Percentiles rank a stretch among this genome's conserved stretches.
Evolutionary conservation across 2,888 invertebrate species (phyloP).

Genomic region (Eilema sororculum): DNA sequence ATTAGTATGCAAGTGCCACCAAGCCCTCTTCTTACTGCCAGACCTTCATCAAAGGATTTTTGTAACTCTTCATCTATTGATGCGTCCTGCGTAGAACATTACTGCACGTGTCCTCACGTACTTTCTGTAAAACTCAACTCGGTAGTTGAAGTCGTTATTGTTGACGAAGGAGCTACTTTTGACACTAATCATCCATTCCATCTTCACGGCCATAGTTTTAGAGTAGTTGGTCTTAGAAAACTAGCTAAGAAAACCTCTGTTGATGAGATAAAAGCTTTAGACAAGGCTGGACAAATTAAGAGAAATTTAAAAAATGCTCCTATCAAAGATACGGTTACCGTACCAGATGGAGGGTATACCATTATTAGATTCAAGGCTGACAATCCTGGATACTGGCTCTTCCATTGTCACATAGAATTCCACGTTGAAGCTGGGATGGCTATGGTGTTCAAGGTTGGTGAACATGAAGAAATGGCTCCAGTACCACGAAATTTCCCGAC

Average conservation of each 20-base stretch:
- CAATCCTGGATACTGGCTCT: constrained; percentile 96
- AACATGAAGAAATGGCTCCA: constrained; percentile 91
- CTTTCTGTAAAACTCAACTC: constrained; percentile 90
- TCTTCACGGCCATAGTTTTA: constrained; percentile 94
- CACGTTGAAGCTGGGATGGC: constrained; percentile 97
- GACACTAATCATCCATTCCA: constrained; percentile 97
- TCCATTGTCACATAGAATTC: constrained; percentile 97
- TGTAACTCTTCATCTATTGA: constrained; percentile 91
- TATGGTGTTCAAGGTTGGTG: constrained; percentile 93
- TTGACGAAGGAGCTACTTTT: constrained; percentile 94
- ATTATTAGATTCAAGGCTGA: constrained; percentile 93
- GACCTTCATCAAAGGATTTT: constrained; percentile 88
- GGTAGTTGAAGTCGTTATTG: constrained; percentile 93
- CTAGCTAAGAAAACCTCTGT: constrained; percentile 90
- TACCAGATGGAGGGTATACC: constrained; percentile 96
- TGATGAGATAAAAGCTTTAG: constrained; percentile 89
- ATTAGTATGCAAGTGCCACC: constrained; percentile 93
- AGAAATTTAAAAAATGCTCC: constrained; percentile 92
- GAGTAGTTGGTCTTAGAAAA: constrained; percentile 93
- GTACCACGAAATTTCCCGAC: constrained; percentile 92
- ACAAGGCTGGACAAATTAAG: constrained; percentile 89
- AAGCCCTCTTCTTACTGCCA: constrained; percentile 90
- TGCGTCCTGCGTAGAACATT: constrained; percentile 89
- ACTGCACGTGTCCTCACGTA: constrained; percentile 94
- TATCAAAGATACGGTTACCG: constrained; percentile 95